Conservation (phyloP, 1,140 invertebrate species). For the Globodera rostochiensis region DNA sequence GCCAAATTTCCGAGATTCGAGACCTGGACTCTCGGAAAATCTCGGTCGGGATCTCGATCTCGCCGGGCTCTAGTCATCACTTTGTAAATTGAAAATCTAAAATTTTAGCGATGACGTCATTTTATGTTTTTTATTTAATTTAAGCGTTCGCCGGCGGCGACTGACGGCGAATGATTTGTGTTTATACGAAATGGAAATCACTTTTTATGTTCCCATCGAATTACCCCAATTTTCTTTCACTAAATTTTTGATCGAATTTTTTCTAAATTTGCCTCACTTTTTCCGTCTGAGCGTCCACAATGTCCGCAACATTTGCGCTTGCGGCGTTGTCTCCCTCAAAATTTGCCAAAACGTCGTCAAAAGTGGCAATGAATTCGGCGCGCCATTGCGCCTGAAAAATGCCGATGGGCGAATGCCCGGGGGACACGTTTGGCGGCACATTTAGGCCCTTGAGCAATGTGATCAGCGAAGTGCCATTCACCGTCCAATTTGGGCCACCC, state of each 20-base stretch:
- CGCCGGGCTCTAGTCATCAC: too few species aligned
- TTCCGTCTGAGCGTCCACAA: slow-evolving; percentile 60
- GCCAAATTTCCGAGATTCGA: too few species aligned
- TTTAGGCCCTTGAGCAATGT: slow-evolving; percentile 12
- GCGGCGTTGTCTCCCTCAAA: slow-evolving; percentile 38
- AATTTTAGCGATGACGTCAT: too few species aligned
- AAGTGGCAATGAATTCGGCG: slow-evolving; percentile 52
- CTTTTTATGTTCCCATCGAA: too few species aligned
- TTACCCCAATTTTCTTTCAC: too few species aligned
- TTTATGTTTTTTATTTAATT: too few species aligned
- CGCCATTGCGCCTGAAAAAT: slow-evolving; percentile 53
- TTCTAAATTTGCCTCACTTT: slow-evolving; percentile 38
- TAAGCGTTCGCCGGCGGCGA: too few species aligned
- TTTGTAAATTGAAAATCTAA: too few species aligned
- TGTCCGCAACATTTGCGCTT: slow-evolving; percentile 37
- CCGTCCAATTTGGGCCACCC: slow-evolving; percentile 39
- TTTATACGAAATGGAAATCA: too few species aligned
- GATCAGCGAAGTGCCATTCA: slow-evolving; percentile 40
- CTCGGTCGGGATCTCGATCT: too few species aligned
- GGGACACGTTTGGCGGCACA: slow-evolving; percentile 22
- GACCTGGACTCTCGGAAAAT: too few species aligned
- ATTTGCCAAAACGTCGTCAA: slow-evolving; percentile 59
- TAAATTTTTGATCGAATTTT: slow-evolving; percentile 11
- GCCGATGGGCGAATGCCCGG: neutral
- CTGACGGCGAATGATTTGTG: too few species aligned